Percentiles rank a stretch among this genome's conserved stretches.
These are phyloP conservation scores for Chloroclystis v-ata DNA, from an alignment of 2,888 invertebrate genomes.

Conservation along the genomic window DNA sequence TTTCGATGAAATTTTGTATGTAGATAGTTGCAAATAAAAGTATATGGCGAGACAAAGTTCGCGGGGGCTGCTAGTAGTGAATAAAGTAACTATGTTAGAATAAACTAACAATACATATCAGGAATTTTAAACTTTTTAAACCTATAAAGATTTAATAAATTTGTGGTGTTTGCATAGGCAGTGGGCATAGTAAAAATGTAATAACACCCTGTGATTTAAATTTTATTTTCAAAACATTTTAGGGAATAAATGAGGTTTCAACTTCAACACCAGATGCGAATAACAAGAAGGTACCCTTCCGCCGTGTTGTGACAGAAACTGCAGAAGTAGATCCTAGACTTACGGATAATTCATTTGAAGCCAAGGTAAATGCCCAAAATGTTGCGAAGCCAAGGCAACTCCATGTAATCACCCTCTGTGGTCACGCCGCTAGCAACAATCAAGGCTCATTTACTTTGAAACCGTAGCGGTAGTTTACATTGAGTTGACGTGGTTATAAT, in stretches of 20 bases:
- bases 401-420: conserved; percentile 49
- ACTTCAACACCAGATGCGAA: conserved; percentile 61
- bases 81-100: too few species aligned
- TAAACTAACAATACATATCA: too few species aligned
- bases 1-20: too few species aligned
- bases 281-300: conserved; percentile 81
- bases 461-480: conserved; percentile 44
- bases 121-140: too few species aligned
- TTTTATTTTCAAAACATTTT: conserved; percentile 31
- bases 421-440: conserved; percentile 26
- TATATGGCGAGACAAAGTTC: too few species aligned
- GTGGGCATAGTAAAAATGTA: too few species aligned
- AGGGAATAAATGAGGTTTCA: conserved; percentile 63
- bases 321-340: conserved; percentile 87
- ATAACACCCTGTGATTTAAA: too few species aligned
- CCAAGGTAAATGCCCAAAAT: conserved; percentile 91
- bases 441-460: conserved; percentile 67
- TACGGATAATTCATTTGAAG: conserved; percentile 95
- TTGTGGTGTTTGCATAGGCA: too few species aligned
- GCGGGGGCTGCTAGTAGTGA: too few species aligned
- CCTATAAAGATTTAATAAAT: too few species aligned
- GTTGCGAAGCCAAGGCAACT: conserved; percentile 71
- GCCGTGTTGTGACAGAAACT: conserved; percentile 89
- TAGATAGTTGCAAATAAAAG: too few species aligned
- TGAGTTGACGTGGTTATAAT: conserved; percentile 72